Percentiles rank a stretch among this genome's conserved stretches.
Conservation (phyloP, 2,113 vertebrate genomes). For the Myiozetetes cayanensis region DNA sequence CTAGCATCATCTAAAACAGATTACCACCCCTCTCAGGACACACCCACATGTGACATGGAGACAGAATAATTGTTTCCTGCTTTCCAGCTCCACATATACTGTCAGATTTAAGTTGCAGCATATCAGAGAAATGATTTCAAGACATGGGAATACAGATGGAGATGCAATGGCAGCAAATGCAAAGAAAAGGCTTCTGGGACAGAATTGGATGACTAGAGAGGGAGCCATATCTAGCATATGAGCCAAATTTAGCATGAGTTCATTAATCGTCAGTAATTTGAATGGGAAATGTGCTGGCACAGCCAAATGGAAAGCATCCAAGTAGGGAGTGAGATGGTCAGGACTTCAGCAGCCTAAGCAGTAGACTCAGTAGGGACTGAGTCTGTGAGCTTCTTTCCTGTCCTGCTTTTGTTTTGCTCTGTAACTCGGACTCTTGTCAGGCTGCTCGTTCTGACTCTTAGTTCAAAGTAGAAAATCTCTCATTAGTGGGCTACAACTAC, state of each 20-base stretch:
- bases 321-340: background rate
- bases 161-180: background rate
- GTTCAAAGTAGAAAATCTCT: background rate
- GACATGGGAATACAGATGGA: too few relatives aligned
- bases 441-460: background rate
- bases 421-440: background rate
- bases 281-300: background rate
- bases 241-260: background rate
- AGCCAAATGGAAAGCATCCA: background rate
- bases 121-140: too few relatives aligned
- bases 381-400: background rate
- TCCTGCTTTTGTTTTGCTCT: background rate
- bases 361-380: background rate
- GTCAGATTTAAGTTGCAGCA: too few relatives aligned
- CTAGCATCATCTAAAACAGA: background rate
- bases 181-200: background rate
- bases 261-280: background rate
- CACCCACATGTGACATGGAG: too few relatives aligned
- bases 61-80: too few relatives aligned
- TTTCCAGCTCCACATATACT: too few relatives aligned
- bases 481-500: background rate
- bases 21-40: background rate
- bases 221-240: background rate
- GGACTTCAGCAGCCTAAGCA: background rate
- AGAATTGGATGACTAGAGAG: background rate